Percentiles rank a stretch among this genome's conserved stretches.
These are phyloP conservation scores for Todus mexicanus DNA, from an alignment of 2,797 vertebrate genomes.

Conservation along the genomic window DNA sequence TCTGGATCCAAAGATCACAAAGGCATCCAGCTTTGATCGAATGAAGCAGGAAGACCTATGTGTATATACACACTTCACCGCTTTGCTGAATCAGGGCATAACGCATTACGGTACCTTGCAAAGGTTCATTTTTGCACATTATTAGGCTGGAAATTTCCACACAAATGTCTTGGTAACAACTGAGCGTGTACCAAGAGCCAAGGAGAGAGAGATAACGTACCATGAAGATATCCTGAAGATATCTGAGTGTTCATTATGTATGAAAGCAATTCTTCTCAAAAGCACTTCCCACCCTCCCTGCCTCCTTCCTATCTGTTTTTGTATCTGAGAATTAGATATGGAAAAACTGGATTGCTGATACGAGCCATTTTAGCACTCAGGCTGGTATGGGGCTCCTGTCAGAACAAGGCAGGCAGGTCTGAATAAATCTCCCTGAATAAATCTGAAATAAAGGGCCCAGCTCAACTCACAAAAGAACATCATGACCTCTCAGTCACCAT, in stretches of 20 bases:
- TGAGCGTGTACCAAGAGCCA: neutral
- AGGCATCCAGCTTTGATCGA: neutral
- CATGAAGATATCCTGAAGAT: neutral
- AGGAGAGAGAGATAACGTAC: neutral
- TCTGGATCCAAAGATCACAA: neutral
- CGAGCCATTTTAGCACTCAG: neutral
- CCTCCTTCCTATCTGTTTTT: neutral
- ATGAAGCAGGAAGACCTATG: neutral
- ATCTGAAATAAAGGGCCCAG: neutral
- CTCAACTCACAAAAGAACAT: neutral
- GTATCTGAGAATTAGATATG: neutral
- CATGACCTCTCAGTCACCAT: neutral
- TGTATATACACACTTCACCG: neutral
- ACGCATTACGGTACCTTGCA: neutral
- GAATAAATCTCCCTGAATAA: neutral
- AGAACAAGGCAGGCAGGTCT: neutral
- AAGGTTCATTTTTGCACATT: neutral
- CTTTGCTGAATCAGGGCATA: neutral
- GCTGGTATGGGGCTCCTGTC: neutral
- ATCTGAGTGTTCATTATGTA: neutral
- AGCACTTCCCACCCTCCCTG: neutral
- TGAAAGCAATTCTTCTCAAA: rapidly evolving
- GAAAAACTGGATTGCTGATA: neutral
- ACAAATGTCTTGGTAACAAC: neutral
- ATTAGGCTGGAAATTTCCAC: neutral